These are phyloP conservation scores for Pygmarrhopalites habei DNA, from an alignment of 1,140 invertebrate genomes.

Conservation along the genomic window DNA sequence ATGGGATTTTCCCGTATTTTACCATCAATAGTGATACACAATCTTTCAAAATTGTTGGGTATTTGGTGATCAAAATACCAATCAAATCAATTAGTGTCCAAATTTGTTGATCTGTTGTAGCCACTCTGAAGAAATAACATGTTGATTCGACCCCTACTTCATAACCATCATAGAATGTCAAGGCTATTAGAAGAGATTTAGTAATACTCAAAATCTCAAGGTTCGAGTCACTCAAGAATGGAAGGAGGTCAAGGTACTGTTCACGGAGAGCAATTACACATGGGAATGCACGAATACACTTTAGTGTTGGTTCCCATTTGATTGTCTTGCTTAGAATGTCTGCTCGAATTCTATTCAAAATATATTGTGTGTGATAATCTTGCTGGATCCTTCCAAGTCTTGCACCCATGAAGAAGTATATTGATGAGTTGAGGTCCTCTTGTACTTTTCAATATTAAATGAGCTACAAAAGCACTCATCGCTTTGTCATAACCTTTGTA, in stretches of 20 bases:
- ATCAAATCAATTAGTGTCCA: conserved; percentile 29
- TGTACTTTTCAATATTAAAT: conserved; percentile 37
- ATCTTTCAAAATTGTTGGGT: conserved; percentile 24
- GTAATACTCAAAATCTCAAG: conserved; percentile 16
- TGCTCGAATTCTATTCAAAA: too few relatives aligned
- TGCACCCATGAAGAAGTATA: conserved; percentile 29
- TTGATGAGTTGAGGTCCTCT: conserved; percentile 22
- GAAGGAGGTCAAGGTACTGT: conserved; percentile 17
- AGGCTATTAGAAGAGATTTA: conserved; percentile 25
- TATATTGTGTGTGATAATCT: too few relatives aligned
- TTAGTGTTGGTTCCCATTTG: too few relatives aligned
- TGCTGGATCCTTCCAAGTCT: conserved; percentile 18
- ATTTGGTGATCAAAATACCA: conserved; percentile 22
- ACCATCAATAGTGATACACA: conserved; percentile 19
- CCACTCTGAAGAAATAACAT: conserved; percentile 23
- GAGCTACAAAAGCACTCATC: conserved; percentile 26
- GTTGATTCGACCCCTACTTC: conserved; percentile 29
- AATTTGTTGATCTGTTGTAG: conserved; percentile 21
- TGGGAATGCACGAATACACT: too few relatives aligned
- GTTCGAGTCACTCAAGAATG: conserved; percentile 27
- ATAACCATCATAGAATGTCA: conserved; percentile 28
- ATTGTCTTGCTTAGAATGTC: too few relatives aligned
- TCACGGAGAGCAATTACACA: conserved; percentile 40
- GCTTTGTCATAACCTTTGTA: too few relatives aligned
- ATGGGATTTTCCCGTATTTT: too few relatives aligned